Evolutionary conservation across 2,888 invertebrate species (phyloP).

Genomic region (Metopia argyrocephala): DNA sequence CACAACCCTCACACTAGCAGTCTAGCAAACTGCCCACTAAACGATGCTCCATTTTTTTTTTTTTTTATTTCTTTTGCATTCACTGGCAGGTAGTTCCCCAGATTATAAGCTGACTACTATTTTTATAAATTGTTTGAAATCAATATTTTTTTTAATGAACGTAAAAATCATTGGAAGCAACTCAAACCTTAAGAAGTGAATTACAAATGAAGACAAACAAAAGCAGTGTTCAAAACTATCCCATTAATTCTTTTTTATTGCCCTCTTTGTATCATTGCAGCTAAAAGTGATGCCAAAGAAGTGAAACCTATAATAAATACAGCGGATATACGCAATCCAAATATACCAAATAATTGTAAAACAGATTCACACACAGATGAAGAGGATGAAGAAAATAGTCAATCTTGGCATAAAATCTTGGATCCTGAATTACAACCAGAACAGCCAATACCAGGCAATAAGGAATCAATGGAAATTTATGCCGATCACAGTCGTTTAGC

Average conservation of each 20-base stretch:
- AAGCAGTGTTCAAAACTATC: background rate
- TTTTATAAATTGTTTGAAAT: background rate
- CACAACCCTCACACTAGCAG: too few relatives aligned
- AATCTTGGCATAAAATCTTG: slow-evolving; percentile 85
- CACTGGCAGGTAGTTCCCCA: too few relatives aligned
- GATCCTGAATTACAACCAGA: slow-evolving; percentile 91
- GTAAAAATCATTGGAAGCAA: background rate
- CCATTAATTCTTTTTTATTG: background rate
- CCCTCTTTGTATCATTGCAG: slow-evolving; percentile 66
- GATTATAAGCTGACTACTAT: too few relatives aligned
- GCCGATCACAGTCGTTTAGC: slow-evolving; percentile 93
- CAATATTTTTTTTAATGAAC: background rate
- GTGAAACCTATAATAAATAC: slow-evolving; percentile 73
- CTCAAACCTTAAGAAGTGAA: background rate
- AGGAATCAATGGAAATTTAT: slow-evolving; percentile 90
- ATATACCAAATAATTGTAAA: slow-evolving; percentile 53
- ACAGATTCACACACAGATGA: slow-evolving; percentile 68
- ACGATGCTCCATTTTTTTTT: too few relatives aligned
- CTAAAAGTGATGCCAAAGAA: slow-evolving; percentile 78
- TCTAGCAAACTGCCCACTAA: too few relatives aligned
- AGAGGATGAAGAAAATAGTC: slow-evolving; percentile 73
- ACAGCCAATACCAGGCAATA: slow-evolving; percentile 87
- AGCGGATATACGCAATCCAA: slow-evolving; percentile 53
- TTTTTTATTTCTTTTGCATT: too few relatives aligned
- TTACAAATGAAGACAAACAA: background rate